A percentile compares a stretch with the other conserved stretches of the same genome.
Evolutionary conservation across 2,797 vertebrate species (phyloP).

Genomic region (Okamejei kenojei): DNA sequence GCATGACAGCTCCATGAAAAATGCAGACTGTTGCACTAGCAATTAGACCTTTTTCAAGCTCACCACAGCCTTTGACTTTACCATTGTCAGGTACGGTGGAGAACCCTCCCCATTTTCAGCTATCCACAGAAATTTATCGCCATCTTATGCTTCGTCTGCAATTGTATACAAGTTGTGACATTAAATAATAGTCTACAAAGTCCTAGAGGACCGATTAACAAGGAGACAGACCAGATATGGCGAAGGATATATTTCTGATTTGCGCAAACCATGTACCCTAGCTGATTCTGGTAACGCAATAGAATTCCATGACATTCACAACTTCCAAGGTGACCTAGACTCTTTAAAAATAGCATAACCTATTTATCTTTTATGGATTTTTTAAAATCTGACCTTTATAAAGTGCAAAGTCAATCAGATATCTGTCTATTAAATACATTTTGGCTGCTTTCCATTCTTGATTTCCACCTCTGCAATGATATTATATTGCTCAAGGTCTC

Average conservation of each 20-base stretch:
- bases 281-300: background rate
- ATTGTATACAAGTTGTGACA: too few relatives aligned
- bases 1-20: too few relatives aligned
- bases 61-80: too few relatives aligned
- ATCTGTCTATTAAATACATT: slow-evolving; percentile 17
- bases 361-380: slow-evolving; percentile 3
- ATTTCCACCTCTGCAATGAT: background rate
- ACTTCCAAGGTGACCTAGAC: slow-evolving; percentile 7
- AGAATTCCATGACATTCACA: background rate
- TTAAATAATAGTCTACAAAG: too few relatives aligned
- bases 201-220: too few relatives aligned
- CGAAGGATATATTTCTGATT: background rate
- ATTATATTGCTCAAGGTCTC: background rate
- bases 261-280: background rate
- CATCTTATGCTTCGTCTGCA: too few relatives aligned
- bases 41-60: too few relatives aligned
- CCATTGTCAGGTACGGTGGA: too few relatives aligned
- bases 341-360: slow-evolving; percentile 9
- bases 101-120: too few relatives aligned
- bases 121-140: too few relatives aligned
- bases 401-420: slow-evolving; percentile 5
- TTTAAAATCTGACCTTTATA: slow-evolving; percentile 7
- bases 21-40: too few relatives aligned
- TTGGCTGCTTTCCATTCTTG: slow-evolving; percentile 25
- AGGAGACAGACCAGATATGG: background rate